A percentile compares a stretch with the other conserved stretches of the same genome.
phyloP scores from a whole-genome alignment of 2,797 vertebrate genomes.

The Lutjanus campechanus region DNA sequence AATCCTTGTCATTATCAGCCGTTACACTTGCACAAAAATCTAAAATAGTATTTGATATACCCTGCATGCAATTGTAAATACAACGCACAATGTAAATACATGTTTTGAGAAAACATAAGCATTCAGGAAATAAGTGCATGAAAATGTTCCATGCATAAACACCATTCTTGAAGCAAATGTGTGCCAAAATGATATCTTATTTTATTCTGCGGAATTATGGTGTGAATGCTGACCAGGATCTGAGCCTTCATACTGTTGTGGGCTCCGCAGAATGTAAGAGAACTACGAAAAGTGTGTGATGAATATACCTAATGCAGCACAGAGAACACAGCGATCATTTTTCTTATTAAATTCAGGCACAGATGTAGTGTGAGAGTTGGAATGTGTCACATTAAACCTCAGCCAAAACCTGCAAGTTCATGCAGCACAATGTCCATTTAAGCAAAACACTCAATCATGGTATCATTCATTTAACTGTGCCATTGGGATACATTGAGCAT shows the following conservation, averaged over 20 bases:
- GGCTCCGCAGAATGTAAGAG: constrained; percentile 5
- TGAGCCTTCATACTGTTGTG: constrained; percentile 15
- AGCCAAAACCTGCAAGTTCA: constrained; percentile 28
- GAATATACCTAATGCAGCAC: constrained; percentile 19
- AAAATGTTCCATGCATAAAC: constrained; percentile 7
- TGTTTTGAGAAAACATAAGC: constrained; percentile 7
- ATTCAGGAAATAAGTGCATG: constrained; percentile 8
- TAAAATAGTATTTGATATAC: constrained; percentile 9
- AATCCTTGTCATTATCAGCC: constrained; percentile 6
- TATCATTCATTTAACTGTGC: constrained; percentile 19
- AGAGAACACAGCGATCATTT: constrained; percentile 1
- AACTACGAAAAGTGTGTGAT: constrained; percentile 11
- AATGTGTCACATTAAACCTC: constrained; percentile 21
- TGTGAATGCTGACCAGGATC: constrained; percentile 23
- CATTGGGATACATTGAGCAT: neutral
- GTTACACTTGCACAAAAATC: constrained; percentile 12
- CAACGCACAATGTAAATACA: neutral
- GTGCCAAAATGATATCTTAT: neutral
- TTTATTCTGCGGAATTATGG: constrained; percentile 24
- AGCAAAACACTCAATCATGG: constrained; percentile 22
- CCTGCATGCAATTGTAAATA: neutral
- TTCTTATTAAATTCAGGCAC: constrained; percentile 5
- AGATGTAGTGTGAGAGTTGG: neutral
- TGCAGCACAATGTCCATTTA: constrained; percentile 24
- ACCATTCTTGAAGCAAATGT: constrained; percentile 5